phyloP scores from a whole-genome alignment of 2,113 vertebrate species.

The Melanostigma gelatinosum region DNA sequence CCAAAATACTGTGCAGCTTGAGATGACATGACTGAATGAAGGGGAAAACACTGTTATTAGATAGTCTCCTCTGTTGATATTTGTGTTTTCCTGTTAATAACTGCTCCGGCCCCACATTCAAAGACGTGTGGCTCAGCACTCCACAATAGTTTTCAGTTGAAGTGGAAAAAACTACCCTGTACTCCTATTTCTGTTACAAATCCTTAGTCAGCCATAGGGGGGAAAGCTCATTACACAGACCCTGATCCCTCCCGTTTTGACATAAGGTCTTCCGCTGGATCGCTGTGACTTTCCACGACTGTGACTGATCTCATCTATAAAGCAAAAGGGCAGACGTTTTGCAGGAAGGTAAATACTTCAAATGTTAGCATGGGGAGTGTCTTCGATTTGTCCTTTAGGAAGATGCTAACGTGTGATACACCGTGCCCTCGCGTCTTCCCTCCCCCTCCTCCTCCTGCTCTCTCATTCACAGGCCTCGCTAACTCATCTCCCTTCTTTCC shows the following conservation, averaged over 20 bases:
- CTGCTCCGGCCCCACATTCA: neutral
- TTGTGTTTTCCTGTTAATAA: neutral
- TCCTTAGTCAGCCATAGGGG: neutral
- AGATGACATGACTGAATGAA: neutral
- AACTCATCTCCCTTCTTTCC: constrained; percentile 50
- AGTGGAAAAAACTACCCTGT: neutral
- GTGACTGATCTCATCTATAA: constrained; percentile 68
- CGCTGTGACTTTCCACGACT: constrained; percentile 48
- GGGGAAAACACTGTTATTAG: neutral
- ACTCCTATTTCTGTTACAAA: neutral
- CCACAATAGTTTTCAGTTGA: neutral
- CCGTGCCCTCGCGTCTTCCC: constrained; percentile 41
- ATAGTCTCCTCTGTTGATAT: neutral
- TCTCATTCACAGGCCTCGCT: constrained; percentile 36
- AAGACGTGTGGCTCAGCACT: neutral
- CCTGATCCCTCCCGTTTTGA: constrained; percentile 22
- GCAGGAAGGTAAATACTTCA: constrained; percentile 81
- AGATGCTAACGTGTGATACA: constrained; percentile 74
- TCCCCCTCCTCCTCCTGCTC: constrained; percentile 19
- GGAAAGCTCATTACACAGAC: constrained; percentile 7
- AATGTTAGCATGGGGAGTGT: constrained; percentile 74
- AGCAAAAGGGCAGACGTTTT: constrained; percentile 79
- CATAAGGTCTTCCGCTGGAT: constrained; percentile 40
- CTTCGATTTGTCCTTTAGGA: constrained; percentile 81
- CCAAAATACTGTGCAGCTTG: neutral